Conservation (phyloP, 2,888 invertebrate species). For the Oxystoma pomonae region DNA sequence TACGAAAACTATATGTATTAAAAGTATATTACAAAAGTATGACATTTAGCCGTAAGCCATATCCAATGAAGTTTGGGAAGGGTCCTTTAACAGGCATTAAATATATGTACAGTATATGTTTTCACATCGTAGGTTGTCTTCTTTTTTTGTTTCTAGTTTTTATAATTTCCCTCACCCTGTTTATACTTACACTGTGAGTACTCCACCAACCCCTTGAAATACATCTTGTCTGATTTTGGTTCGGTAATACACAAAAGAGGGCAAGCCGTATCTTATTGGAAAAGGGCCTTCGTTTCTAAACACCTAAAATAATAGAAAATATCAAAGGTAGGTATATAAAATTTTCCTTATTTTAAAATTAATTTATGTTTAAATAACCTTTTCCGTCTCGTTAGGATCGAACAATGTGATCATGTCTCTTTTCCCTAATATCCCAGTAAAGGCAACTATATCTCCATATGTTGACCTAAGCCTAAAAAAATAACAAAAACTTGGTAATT, state of each 20-base stretch:
- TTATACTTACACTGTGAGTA: slow-evolving; percentile 35
- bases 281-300: slow-evolving; percentile 49
- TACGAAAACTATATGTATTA: too few species aligned
- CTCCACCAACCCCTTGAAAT: slow-evolving; percentile 34
- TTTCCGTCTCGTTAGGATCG: slow-evolving; percentile 51
- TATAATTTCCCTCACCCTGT: too few species aligned
- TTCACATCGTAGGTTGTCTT: too few species aligned
- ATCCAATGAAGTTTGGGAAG: too few species aligned
- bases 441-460: slow-evolving; percentile 47
- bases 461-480: slow-evolving; percentile 29
- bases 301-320: slow-evolving; percentile 31
- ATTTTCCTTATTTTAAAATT: background rate
- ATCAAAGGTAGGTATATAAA: background rate
- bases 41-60: too few species aligned
- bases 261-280: slow-evolving; percentile 45
- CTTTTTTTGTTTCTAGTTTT: too few species aligned
- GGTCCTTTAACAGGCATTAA: too few species aligned
- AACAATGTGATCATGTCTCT: slow-evolving; percentile 42
- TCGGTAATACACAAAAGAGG: slow-evolving; percentile 45
- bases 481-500: too few species aligned
- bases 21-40: too few species aligned
- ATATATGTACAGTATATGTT: too few species aligned
- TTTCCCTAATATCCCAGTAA: slow-evolving; percentile 43
- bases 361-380: too few species aligned
- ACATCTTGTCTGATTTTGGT: slow-evolving; percentile 42